These are phyloP conservation scores for Eulithis testata DNA, from an alignment of 2,888 invertebrate genomes.

Conservation along the genomic window DNA sequence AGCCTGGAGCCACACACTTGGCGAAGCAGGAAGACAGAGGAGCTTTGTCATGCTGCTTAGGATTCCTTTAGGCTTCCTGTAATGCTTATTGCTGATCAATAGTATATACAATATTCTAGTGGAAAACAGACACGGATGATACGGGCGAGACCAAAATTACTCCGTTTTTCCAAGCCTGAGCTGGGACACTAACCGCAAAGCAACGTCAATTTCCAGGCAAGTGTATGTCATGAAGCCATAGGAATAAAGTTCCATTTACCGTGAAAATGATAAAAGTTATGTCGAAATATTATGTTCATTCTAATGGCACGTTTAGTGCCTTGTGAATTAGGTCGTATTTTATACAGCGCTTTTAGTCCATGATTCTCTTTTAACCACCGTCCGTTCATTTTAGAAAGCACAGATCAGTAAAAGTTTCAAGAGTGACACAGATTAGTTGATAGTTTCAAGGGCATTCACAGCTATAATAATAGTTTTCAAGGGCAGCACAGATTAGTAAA, in stretches of 20 bases:
- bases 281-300: conserved; percentile 1
- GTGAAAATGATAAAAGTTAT: conserved; percentile 1
- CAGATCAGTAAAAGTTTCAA: neutral
- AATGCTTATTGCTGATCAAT: no score
- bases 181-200: neutral
- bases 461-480: conserved; percentile 1
- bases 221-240: neutral
- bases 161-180: neutral
- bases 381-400: neutral
- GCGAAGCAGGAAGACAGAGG: no score
- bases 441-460: neutral
- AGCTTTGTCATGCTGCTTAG: no score
- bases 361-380: neutral
- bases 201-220: neutral
- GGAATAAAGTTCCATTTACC: neutral
- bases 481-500: conserved; percentile 5
- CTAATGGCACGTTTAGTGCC: neutral
- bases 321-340: conserved; percentile 6
- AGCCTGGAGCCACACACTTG: no score
- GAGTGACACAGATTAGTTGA: neutral
- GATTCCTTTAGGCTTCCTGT: no score
- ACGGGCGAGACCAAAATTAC: neutral
- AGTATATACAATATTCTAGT: no score
- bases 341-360: neutral
- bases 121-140: neutral